These are phyloP conservation scores for Stegastes partitus DNA, from an alignment of 2,113 vertebrate genomes.

Conservation along the genomic window DNA sequence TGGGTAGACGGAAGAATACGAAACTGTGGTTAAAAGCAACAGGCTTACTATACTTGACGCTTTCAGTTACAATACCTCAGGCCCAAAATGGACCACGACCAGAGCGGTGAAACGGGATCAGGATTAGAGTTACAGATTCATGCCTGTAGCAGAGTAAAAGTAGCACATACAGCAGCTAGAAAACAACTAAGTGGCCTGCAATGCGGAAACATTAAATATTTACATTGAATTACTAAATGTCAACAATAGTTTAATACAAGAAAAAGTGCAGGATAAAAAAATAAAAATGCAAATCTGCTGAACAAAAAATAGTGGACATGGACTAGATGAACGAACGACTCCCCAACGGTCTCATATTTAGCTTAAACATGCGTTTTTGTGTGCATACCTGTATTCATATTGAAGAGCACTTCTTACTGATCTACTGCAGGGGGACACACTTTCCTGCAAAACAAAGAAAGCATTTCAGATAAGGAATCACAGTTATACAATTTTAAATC, in stretches of 20 bases:
- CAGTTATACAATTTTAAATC: background rate
- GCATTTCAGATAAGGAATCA: background rate
- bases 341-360: background rate
- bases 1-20: slow-evolving; percentile 9
- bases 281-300: background rate
- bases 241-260: background rate
- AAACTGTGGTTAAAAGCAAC: slow-evolving; percentile 34
- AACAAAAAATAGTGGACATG: background rate
- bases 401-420: slow-evolving; percentile 78
- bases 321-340: background rate
- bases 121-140: slow-evolving; percentile 47
- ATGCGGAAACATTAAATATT: slow-evolving; percentile 4
- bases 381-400: slow-evolving; percentile 87
- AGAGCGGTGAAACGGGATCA: slow-evolving; percentile 34
- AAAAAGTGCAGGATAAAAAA: background rate
- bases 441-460: slow-evolving; percentile 77
- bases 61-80: slow-evolving; percentile 39
- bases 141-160: slow-evolving; percentile 25
- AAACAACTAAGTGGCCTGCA: slow-evolving; percentile 32
- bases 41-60: slow-evolving; percentile 17
- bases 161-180: slow-evolving; percentile 22
- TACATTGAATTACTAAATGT: background rate
- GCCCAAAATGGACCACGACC: slow-evolving; percentile 39
- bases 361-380: slow-evolving; percentile 6
- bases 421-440: slow-evolving; percentile 62